Conservation (phyloP, 2,113 vertebrate species). For the Mobula hypostoma region DNA sequence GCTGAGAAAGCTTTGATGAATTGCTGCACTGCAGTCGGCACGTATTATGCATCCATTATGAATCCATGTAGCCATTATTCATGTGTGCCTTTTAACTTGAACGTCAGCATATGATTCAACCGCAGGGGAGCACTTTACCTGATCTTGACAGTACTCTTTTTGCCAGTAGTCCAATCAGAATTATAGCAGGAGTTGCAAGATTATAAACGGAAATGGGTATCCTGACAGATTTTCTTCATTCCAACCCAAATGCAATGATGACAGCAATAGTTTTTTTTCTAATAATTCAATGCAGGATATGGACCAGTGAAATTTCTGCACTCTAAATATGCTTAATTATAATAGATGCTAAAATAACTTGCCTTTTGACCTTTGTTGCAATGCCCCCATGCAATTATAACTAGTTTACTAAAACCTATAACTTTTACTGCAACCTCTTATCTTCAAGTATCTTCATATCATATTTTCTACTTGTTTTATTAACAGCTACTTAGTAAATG, state of each 20-base stretch:
- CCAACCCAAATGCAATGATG: not conserved
- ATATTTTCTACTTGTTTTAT: not conserved
- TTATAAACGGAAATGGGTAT: not conserved
- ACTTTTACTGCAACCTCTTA: not conserved
- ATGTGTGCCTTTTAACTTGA: not conserved
- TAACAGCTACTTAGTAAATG: not conserved
- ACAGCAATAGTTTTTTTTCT: not conserved
- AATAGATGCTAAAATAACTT: not conserved
- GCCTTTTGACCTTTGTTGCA: not conserved
- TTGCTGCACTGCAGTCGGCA: not conserved
- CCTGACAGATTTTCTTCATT: not conserved
- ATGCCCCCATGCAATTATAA: not conserved
- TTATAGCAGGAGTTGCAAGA: not conserved
- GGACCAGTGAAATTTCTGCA: not conserved
- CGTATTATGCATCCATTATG: not conserved
- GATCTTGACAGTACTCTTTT: not conserved
- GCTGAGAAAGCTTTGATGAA: not conserved
- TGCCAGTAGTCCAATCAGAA: not conserved
- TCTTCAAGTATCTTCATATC: not conserved
- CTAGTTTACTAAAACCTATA: not conserved
- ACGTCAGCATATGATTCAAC: not conserved
- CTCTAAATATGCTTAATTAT: not conserved
- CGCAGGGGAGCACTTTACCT: not conserved
- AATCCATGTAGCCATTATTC: not conserved
- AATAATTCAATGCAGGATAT: not conserved